Evolutionary conservation across 30 jellyfish, hydroid and myxozoan species (phyloP), one percentile per base, ranked within the genome.

Genomic region (Aurelia sp.): DNA sequence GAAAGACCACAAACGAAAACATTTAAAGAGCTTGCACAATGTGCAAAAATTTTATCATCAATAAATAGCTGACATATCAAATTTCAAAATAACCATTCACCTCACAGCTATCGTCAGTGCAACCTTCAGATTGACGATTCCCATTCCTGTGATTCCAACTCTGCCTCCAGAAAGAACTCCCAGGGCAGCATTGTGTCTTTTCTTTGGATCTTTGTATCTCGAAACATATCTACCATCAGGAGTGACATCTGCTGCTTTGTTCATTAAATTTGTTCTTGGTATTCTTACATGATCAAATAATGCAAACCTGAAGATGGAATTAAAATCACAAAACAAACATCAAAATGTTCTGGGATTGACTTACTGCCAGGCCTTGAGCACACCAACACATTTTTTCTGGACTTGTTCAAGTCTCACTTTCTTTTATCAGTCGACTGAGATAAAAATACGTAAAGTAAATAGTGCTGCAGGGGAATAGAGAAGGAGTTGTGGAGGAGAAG

Each of bases 161-260:
- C 99, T 78, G 23, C 99, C 99, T 35, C 96, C 90, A 53, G 99
- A 94, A 8, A 94, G 90, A 6, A 92, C 88, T 16, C 99, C 99
- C 23, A 94, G 91, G 16, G 89, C 92, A 61, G 99, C 99, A 64
- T 96, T 96, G 80, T 84, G 89, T 18, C 99, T 87, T 83, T 70
- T 75, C 70, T 81, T 78, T 47, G 88, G 87, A 66, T 85, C 90
- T 66, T 94, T 89, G 87, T 62, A 78, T n/a, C 92, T 96, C 6
- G 96, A 60, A 30, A 89, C 95, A 66, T 94, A 94, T 69, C 41
- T 62, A 4, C 99, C 99, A 17, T 89, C 97, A n/a, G 97, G 97
- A 19, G 99, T 76, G 69, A 94, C 99, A 79, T 90, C 99, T 11
- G 97, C 99, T 5, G 78, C 61, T 71, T 86, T 85, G 86, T 94